Base-by-base conservation (phyloP, 2,113 vertebrate species). In the Mugil cephalus region DNA sequence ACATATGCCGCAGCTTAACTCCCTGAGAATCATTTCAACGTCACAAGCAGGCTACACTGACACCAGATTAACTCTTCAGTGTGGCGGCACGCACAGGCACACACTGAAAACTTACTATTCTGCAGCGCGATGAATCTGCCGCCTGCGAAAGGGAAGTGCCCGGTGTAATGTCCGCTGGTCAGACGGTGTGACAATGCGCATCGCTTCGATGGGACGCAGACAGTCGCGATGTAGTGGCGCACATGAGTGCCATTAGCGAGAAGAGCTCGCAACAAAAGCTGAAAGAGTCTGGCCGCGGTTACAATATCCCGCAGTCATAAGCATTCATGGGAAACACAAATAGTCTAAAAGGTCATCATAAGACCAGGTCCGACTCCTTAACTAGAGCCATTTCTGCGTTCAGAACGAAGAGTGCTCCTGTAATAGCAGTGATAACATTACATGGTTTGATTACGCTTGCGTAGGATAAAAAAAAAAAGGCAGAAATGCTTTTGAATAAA, bases 271-370 rank as follows among this genome's bases (percentile, higher is more conserved):
- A 55, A 39, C 19, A 68, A 73, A 59, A 53, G 61, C 66, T 24
- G 6, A 47, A 56, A 63, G 10, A 46, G 65, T 55, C 36, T 74
- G 47, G 38, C 50, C 65, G 69, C 63, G 74, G 61, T 70, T 56
- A 83, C 52, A 54, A 46, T 77, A 77, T 58, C 62, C 61, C 64
- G 60, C 82, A 79, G 80, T 56, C 58, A 80, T 30, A 76, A 42
- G 50, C 4, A 1, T 59, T 60, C 18, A 39, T 15, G 11, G 58
- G 53, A 59, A 79, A 78, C 52, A 40, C 60, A 74, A 84, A 34
- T 30, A 36, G 50, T 60, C 56, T 13, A 46, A 84, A 82, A 85
- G 68, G 80, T 87, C 80, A 82, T 19, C 38, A 50, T 52, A 48
- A 11, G 60, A 54, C 19, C 54, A 78, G 34, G 61, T 55, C 67